A percentile compares a stretch with the other conserved stretches of the same genome.
phyloP scores from a whole-genome alignment of 2,797 vertebrate species.

The Xiphorhynchus erythropygius region DNA sequence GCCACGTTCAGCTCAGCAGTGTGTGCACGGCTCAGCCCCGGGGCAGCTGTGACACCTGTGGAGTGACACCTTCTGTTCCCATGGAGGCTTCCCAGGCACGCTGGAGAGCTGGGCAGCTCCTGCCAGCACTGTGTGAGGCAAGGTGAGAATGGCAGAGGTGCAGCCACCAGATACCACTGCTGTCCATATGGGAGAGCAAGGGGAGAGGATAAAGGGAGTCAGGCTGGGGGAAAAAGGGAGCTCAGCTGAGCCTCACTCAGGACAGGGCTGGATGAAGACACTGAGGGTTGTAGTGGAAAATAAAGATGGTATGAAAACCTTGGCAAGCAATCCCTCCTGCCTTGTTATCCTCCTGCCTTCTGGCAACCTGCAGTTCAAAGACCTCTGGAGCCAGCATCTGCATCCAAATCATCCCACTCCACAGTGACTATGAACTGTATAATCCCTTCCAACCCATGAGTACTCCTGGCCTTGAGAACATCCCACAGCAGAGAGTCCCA shows the following conservation, averaged over 20 bases:
- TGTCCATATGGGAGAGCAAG: background rate
- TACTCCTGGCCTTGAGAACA: constrained; percentile 27
- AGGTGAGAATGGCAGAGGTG: background rate
- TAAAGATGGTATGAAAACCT: background rate
- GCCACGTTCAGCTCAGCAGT: background rate
- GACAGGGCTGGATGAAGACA: background rate
- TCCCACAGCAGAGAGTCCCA: constrained; percentile 8
- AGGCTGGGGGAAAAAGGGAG: background rate
- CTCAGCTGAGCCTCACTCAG: background rate
- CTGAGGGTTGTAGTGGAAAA: background rate
- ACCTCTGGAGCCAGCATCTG: constrained; percentile 35
- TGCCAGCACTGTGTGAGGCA: background rate
- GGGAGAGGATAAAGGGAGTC: background rate
- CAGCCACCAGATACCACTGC: background rate
- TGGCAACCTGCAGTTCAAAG: constrained; percentile 56
- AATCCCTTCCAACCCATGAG: background rate
- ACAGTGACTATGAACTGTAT: background rate
- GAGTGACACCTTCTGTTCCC: background rate
- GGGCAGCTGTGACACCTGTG: background rate
- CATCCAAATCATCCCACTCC: constrained; percentile 24
- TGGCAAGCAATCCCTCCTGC: constrained; percentile 4
- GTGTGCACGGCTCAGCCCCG: background rate
- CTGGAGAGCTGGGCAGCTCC: background rate
- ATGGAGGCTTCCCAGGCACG: rapidly evolving
- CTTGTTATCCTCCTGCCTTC: constrained; percentile 52